Base-by-base conservation (phyloP, 2,888 invertebrate genomes). In the Drosophila anomalata region DNA sequence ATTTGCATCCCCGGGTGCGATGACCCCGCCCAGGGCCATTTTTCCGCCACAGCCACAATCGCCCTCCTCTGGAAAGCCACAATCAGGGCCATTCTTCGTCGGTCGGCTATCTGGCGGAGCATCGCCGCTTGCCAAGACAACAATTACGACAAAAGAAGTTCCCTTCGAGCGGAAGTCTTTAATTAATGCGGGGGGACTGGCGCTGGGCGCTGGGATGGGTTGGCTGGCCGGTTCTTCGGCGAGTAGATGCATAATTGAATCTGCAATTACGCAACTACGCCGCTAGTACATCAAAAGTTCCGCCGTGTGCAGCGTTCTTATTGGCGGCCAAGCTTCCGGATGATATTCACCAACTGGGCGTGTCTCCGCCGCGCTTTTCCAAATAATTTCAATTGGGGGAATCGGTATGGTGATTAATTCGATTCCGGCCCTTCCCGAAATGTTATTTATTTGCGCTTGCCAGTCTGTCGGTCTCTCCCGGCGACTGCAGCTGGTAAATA, bases 81-180 rank as follows among this genome's bases (percentile, higher is more conserved):
- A 26, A 12, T 55, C 59, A 52, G 52, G 52, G 57, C 60, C 60
- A 58, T 22, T 63, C 63, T 46, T 36, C 44, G n/a, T 31, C 39
- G 63, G 63, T 46, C 63, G 53, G 46, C 50, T 44, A 62, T 65
- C 50, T 65, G 48, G 63, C 46, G 54, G 69, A 24, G 63, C 75
- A 77, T 59, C 67, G 61, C 46, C 62, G 73, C 55, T 63, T 55
- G 65, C 44, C 65, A 73, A 83, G 75, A 81, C 77, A 78, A 75
- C 67, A 77, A 78, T 81, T 77, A 77, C 78, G 66, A 77, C 76
- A 84, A 85, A 87, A 85, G 79, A 80, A 75, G 86, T 61, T 72
- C 66, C 60, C 59, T 54, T 59, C 57, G 36, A 73, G 72, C 85
- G 87, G 88, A 88, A 87, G 88, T 85, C 81, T 85, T 88, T 84